These are phyloP conservation scores for Netta rufina DNA, from an alignment of 2,797 vertebrate species.

Conservation along the genomic window DNA sequence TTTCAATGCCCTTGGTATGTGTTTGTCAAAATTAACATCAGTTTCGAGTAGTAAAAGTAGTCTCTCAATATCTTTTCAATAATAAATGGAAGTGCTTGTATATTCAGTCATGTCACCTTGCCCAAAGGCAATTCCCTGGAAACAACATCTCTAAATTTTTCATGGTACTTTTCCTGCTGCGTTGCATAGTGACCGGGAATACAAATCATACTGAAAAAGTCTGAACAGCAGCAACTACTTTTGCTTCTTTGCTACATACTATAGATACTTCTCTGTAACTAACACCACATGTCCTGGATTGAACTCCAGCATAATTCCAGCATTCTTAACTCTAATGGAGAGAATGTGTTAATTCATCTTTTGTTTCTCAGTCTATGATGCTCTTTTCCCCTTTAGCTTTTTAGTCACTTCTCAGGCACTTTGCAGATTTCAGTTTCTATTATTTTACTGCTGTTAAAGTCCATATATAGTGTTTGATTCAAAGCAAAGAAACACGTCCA, in stretches of 20 bases:
- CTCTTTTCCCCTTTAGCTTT: neutral
- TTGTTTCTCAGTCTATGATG: neutral
- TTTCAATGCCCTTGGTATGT: rapidly evolving
- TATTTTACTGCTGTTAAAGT: neutral
- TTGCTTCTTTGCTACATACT: neutral
- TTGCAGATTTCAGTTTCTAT: neutral
- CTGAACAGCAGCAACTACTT: neutral
- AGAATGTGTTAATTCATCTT: neutral
- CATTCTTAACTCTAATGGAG: neutral
- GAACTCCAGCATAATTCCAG: neutral
- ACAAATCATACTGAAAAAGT: neutral
- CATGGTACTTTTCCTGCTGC: neutral
- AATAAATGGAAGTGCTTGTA: neutral
- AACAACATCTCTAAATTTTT: neutral
- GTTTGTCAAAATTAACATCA: neutral
- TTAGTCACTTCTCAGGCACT: neutral
- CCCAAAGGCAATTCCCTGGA: neutral
- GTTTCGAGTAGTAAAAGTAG: neutral
- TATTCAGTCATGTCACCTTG: neutral
- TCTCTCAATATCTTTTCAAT: neutral
- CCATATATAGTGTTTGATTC: neutral
- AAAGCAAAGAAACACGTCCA: neutral
- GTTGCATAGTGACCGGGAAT: neutral
- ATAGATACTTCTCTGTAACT: neutral
- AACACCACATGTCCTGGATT: neutral